Conservation (phyloP, 2,797 vertebrate species). For the Sebastes elongatus region DNA sequence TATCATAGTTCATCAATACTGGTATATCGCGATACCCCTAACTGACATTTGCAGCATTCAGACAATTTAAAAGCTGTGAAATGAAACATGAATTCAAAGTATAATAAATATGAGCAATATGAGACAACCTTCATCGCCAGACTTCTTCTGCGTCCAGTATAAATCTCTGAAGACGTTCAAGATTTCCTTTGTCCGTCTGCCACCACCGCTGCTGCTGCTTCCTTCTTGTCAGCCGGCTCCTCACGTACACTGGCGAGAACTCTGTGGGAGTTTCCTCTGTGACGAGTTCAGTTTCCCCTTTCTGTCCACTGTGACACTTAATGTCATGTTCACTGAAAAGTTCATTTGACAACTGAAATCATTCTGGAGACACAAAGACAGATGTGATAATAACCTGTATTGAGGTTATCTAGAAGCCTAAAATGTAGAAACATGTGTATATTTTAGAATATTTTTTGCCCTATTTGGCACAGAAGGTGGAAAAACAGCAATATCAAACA, state of each 20-base stretch:
- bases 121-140: not conserved
- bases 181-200: not conserved
- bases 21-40: too few relatives aligned
- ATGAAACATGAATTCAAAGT: not conserved
- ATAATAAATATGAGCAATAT: not conserved
- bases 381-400: not conserved
- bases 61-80: not conserved
- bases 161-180: not conserved
- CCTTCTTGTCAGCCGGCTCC: slow-evolving; percentile 22
- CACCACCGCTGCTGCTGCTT: not conserved
- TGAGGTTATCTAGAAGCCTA: too few relatives aligned
- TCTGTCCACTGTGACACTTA: slow-evolving; percentile 17
- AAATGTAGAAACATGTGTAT: too few relatives aligned
- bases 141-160: too few relatives aligned
- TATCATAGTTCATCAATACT: too few relatives aligned
- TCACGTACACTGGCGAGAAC: slow-evolving; percentile 2
- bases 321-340: not conserved
- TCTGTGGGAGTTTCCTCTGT: slow-evolving; percentile 59
- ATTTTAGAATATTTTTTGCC: not conserved
- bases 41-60: not conserved
- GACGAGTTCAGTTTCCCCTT: slow-evolving; percentile 49
- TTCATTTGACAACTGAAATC: not conserved
- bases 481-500: not conserved
- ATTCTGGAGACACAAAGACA: not conserved
- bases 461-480: not conserved